Evolutionary conservation across 2,797 vertebrate genomes (phyloP).

Genomic region (Eutrigla gurnardus): DNA sequence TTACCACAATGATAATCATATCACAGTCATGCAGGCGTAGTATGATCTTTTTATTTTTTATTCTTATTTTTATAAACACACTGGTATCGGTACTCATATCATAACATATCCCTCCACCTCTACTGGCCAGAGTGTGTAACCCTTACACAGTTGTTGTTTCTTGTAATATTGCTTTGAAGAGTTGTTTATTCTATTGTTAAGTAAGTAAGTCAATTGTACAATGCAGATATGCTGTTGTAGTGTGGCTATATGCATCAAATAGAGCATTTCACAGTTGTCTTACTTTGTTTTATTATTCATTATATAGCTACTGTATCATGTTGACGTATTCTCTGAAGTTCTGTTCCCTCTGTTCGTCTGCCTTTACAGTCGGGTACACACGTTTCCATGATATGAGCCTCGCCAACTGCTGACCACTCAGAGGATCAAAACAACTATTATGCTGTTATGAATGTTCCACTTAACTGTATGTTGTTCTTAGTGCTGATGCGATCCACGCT

Average conservation of each 20-base stretch:
- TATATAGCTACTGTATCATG: too few species aligned
- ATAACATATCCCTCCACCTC: neutral
- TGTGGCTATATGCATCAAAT: neutral
- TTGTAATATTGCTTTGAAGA: neutral
- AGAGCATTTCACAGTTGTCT: neutral
- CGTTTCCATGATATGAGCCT: slow-evolving; percentile 40
- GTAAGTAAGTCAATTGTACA: too few species aligned
- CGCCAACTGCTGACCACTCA: slow-evolving; percentile 24
- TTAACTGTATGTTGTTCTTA: slow-evolving; percentile 34
- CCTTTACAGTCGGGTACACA: neutral
- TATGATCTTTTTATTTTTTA: too few species aligned
- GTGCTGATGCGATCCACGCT: slow-evolving; percentile 16
- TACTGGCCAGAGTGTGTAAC: neutral
- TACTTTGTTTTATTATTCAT: too few species aligned
- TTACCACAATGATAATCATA: too few species aligned
- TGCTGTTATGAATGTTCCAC: slow-evolving; percentile 29
- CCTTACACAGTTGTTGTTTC: neutral
- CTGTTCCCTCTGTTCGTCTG: neutral
- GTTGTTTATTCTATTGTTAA: neutral
- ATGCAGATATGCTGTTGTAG: too few species aligned
- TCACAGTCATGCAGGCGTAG: too few species aligned
- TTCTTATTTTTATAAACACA: too few species aligned
- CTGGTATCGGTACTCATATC: too few species aligned
- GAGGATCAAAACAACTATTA: slow-evolving; percentile 39
- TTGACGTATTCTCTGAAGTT: neutral